A percentile compares a stretch with the other conserved stretches of the same genome.
These are phyloP conservation scores for Acanthiza pusilla DNA, from an alignment of 2,797 vertebrate species.

Conservation along the genomic window DNA sequence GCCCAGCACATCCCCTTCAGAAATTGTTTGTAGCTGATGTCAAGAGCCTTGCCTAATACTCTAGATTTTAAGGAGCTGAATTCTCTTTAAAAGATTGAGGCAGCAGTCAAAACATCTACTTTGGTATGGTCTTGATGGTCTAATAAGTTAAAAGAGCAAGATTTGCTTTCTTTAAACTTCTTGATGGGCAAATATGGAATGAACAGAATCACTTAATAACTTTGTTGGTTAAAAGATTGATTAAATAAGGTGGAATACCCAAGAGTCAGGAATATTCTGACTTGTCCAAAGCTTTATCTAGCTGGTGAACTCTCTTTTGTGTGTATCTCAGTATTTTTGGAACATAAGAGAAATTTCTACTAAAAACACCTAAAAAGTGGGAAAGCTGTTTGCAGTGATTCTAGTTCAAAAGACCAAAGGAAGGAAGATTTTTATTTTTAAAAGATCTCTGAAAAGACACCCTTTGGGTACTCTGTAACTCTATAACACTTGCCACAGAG, in stretches of 20 bases:
- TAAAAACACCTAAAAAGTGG: background rate
- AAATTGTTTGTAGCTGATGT: slow-evolving; percentile 23
- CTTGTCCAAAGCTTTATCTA: background rate
- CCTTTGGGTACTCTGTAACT: background rate
- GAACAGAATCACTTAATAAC: background rate
- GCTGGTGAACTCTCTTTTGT: background rate
- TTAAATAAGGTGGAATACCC: background rate
- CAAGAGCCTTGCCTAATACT: background rate
- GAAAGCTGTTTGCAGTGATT: background rate
- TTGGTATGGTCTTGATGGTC: background rate
- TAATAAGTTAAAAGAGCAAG: background rate
- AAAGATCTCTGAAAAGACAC: background rate
- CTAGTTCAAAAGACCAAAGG: background rate
- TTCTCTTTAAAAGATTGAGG: background rate
- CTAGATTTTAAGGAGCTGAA: background rate
- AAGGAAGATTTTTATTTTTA: background rate
- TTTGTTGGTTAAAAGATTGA: background rate
- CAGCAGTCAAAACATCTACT: background rate
- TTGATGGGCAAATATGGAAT: background rate
- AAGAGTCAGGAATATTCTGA: background rate
- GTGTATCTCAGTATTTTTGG: background rate
- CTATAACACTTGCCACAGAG: background rate
- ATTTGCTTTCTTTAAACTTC: background rate
- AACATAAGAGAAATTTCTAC: background rate
- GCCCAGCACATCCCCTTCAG: background rate